Evolutionary conservation across 2,113 vertebrate species (phyloP).

Genomic region (Balaeniceps rex): DNA sequence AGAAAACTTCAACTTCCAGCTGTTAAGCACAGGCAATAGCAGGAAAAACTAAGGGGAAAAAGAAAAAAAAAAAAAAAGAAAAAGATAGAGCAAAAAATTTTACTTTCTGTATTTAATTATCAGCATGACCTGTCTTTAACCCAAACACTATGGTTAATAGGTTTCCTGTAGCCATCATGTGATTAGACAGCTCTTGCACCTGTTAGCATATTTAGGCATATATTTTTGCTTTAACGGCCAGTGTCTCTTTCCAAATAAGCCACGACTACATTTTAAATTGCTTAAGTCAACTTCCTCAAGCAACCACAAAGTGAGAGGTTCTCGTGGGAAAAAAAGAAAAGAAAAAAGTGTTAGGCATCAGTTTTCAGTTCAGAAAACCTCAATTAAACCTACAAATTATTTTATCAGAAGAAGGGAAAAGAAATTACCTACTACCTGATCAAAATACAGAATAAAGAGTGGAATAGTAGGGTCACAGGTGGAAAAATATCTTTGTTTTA

Average conservation of each 20-base stretch:
- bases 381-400: constrained; percentile 8
- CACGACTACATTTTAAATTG: constrained; percentile 54
- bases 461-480: not conserved
- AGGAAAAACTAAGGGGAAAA: not conserved
- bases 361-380: constrained; percentile 41
- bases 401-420: not conserved
- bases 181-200: constrained; percentile 56
- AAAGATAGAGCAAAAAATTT: not conserved
- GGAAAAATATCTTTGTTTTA: not conserved
- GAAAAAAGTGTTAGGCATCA: not conserved
- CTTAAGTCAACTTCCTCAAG: constrained; percentile 83
- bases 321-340: constrained; percentile 78
- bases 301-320: constrained; percentile 73
- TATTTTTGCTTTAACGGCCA: constrained; percentile 30
- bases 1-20: not conserved
- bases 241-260: constrained; percentile 55
- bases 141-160: constrained; percentile 43
- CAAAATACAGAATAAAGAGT: not conserved
- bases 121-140: constrained; percentile 62
- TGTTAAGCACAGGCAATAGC: not conserved
- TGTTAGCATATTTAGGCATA: constrained; percentile 30
- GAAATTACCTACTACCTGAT: not conserved
- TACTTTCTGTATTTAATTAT: constrained; percentile 15
- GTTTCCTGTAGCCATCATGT: constrained; percentile 51
- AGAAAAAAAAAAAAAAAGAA: not conserved